A percentile compares a stretch with the other conserved stretches of the same genome.
Conservation (phyloP, 2,113 vertebrate species). For the Rafetus swinhoei region DNA sequence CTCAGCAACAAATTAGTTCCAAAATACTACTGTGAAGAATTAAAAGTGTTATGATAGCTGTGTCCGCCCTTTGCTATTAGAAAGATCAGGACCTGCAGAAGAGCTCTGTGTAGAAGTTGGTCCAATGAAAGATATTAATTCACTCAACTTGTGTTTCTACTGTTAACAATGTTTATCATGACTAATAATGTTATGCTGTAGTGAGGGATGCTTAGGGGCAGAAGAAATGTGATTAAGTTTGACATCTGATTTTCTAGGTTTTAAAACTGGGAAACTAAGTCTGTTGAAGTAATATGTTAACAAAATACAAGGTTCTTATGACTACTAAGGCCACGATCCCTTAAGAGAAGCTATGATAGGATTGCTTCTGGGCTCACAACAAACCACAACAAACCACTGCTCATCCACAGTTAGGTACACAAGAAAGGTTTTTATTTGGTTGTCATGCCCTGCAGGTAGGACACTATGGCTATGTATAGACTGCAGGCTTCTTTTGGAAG, state of each 20-base stretch:
- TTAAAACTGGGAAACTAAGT: neutral
- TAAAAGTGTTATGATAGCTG: neutral
- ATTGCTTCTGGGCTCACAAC: neutral
- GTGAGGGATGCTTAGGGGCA: neutral
- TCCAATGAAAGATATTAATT: neutral
- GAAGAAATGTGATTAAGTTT: neutral
- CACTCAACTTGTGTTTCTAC: neutral
- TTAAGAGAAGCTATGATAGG: neutral
- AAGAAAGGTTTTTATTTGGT: neutral
- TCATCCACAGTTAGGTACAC: neutral
- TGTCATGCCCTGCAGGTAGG: neutral
- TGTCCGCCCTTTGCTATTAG: neutral
- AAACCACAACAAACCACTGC: neutral
- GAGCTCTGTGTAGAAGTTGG: neutral
- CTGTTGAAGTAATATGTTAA: neutral
- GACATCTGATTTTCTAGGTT: neutral
- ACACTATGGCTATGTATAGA: neutral
- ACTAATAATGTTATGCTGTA: neutral
- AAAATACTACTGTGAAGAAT: neutral
- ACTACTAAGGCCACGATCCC: neutral
- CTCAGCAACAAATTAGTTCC: neutral
- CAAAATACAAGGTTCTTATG: neutral
- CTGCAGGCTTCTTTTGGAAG: no score
- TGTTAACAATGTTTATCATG: neutral
- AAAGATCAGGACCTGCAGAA: neutral